phyloP scores from a whole-genome alignment of 23 tunicate species.

The Styela clava region DNA sequence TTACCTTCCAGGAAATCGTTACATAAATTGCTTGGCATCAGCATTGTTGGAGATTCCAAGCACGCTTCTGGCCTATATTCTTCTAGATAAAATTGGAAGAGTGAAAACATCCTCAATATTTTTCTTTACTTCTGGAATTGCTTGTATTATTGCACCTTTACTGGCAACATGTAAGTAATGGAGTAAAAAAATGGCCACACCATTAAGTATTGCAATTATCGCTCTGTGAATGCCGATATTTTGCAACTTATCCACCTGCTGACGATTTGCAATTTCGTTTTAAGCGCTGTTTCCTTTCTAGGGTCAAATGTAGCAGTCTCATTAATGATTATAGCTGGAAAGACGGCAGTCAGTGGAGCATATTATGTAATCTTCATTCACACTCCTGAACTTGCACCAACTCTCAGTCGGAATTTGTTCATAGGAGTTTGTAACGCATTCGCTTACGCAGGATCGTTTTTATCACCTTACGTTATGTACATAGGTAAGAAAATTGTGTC shows the following conservation, averaged over 20 bases:
- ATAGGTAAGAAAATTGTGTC: constrained; percentile 6
- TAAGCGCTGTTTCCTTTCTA: too few relatives aligned
- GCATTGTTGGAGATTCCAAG: constrained; percentile 8
- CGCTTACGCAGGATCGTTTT: not conserved
- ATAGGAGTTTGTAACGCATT: not conserved
- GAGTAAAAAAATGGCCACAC: too few relatives aligned
- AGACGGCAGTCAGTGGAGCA: not conserved
- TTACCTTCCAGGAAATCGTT: not conserved
- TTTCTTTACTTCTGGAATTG: not conserved
- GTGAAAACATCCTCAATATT: not conserved
- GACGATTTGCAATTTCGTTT: too few relatives aligned
- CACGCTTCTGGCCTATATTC: not conserved
- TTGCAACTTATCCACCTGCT: too few relatives aligned
- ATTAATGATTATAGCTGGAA: not conserved
- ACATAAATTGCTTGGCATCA: constrained; percentile 4
- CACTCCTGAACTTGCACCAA: not conserved
- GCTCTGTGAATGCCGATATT: too few relatives aligned
- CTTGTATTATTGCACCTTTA: not conserved
- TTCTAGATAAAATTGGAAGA: not conserved
- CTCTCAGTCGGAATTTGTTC: not conserved
- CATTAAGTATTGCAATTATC: too few relatives aligned
- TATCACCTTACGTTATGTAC: constrained; percentile 9
- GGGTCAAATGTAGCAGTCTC: not conserved
- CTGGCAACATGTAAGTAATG: not conserved
- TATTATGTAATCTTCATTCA: constrained; percentile 2